Evolutionary conservation across 2,113 vertebrate species (phyloP).

Genomic region (Tetrax tetrax): DNA sequence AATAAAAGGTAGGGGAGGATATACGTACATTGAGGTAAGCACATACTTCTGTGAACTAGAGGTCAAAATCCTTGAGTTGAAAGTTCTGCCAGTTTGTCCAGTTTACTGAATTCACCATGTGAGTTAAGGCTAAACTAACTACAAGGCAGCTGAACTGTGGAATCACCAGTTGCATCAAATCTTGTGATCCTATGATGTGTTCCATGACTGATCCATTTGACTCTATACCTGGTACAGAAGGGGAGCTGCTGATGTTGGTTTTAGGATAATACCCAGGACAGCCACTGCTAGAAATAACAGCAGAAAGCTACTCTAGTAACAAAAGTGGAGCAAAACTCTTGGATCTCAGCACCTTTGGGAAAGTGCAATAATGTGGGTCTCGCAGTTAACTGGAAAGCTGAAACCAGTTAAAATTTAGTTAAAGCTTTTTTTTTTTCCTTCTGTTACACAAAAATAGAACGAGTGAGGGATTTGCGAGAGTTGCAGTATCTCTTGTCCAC

Average conservation of each 20-base stretch:
- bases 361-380: background rate
- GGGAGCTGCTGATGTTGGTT: background rate
- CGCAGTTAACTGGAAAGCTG: background rate
- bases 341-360: background rate
- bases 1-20: background rate
- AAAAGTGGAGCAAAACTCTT: background rate
- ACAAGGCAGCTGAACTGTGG: background rate
- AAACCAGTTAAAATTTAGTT: background rate
- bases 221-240: background rate
- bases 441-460: background rate
- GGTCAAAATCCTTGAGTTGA: slow-evolving; percentile 18
- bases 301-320: background rate
- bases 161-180: background rate
- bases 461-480: background rate
- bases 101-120: background rate
- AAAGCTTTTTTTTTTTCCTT: background rate
- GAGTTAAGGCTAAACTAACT: background rate
- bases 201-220: background rate
- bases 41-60: background rate
- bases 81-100: background rate
- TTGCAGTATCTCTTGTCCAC: background rate
- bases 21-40: background rate
- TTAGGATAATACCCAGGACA: background rate
- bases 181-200: background rate
- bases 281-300: background rate